phyloP scores from a whole-genome alignment of 2,888 invertebrate species.

The Cheilosia urbana region DNA sequence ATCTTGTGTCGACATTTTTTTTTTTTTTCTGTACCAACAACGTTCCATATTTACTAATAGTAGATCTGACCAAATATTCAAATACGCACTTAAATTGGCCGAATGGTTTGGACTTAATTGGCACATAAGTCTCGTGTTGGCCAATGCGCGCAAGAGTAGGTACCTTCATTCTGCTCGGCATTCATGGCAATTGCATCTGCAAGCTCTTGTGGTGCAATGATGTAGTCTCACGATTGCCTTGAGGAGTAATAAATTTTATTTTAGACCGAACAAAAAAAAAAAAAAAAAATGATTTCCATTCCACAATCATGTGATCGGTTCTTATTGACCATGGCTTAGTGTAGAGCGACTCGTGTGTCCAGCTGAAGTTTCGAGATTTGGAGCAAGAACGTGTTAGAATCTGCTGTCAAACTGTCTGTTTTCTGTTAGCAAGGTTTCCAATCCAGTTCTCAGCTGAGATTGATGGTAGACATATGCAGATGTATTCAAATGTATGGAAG shows the following conservation, averaged over 20 bases:
- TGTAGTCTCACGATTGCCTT: conserved; percentile 39
- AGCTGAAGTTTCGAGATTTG: background rate
- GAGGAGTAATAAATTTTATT: conserved; percentile 32
- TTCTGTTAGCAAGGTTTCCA: conserved; percentile 26
- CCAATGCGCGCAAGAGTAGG: background rate
- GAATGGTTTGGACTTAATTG: conserved; percentile 36
- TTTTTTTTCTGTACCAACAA: background rate
- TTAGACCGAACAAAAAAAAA: background rate
- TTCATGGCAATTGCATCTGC: conserved; percentile 46
- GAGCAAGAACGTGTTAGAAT: conserved; percentile 16
- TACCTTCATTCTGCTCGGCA: conserved; percentile 27
- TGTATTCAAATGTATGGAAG: background rate
- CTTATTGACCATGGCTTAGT: conserved; percentile 27
- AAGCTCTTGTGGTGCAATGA: conserved; percentile 44
- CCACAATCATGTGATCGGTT: conserved; percentile 7
- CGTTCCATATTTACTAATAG: conserved; percentile 44
- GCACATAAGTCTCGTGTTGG: conserved; percentile 22
- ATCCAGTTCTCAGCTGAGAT: conserved; percentile 20
- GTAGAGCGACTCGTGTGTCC: conserved; percentile 14
- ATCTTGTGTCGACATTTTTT: background rate
- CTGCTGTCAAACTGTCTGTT: conserved; percentile 22
- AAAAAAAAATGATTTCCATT: conserved; percentile 1
- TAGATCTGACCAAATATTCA: conserved; percentile 43
- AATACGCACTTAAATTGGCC: conserved; percentile 32
- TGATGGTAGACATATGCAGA: background rate